Base-by-base conservation (phyloP, 2,113 vertebrate genomes). In the Gymnorhina tibicen region DNA sequence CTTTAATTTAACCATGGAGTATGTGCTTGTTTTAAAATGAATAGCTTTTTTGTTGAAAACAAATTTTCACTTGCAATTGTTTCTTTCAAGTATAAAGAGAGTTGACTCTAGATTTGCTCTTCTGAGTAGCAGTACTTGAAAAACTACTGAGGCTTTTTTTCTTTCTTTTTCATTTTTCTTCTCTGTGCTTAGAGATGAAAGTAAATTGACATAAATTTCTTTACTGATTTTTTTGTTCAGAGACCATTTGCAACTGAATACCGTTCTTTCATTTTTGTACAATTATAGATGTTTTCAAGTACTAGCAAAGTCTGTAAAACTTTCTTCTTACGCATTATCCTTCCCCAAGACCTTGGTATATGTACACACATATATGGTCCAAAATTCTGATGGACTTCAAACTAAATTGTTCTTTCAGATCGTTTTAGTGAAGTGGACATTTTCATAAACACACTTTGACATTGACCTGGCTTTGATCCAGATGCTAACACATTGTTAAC, bases 121-220 rank as follows among this genome's bases (percentile, higher is more conserved):
- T 90, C 53, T 62, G 23, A 88, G 55, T n/a, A 72, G 62, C 4
- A 52, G 19, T n/a, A 46, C 37, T 84, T 94, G 52, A 89, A 94
- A 94, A 87, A 15, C 55, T 77, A 46, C 24, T 55, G 47, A 21
- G 32, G 5, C 3, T 16, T 9, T 58, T 74, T 85, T 3, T 5
- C 58, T 59, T 55, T 3, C 49, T 24, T 2, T 22, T 20, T 9
- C 7, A 23, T 56, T 77, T 81, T 80, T 41, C 14, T 80, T 42
- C 49, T 72, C 32, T 79, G 17, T 83, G 12, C 42, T 94, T 63
- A 64, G n/a, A 91, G 50, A 76, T 26, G 3, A 41, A 79, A 91
- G 55, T 64, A 72, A 87, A 94, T 69, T 82, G 56, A 60, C 21
- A 26, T 59, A 1, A 59, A 80, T 95, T 94, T 76, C 63, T 69